Evolutionary conservation across 1,140 invertebrate species (phyloP), one percentile per base, ranked within the genome.

Genomic region (Penaeus chinensis): DNA sequence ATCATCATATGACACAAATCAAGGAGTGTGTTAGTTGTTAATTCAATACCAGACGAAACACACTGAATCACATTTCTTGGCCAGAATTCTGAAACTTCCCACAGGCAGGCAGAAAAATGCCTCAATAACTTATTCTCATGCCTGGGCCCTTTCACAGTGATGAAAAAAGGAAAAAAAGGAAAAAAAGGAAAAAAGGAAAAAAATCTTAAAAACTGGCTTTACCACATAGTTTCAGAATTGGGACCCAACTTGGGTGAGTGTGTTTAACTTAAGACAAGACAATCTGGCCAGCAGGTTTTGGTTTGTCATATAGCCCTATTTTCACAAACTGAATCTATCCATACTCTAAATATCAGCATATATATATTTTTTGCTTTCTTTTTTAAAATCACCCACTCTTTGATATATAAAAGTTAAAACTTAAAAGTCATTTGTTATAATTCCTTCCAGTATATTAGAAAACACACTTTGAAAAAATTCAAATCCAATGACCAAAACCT

Each of bases 1-100:
- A 54, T 54, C 54, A 54, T 54, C 54, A 54, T 54, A 54, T 54
- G 16, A 54, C 54, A 54, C 54, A 54, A 54, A 54, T 54, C 54
- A 54, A 16, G 54, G 54, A 54, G 16, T 54, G 54, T 54, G 54
- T 87, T 87, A 87, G 85, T 87, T 81, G 85, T 85, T 85, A 85
- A 77, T 62, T 79, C 76, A 79, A 80, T 69, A 77, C 77, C 78
- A 66, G 76, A 79, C 84, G 79, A 61, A 84, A 84, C n/a, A 13
- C 32, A 65, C 47, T 27, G 78, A 78, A 24, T 78, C 74, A 47
- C 24, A 79, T 60, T 54, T 54, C 54, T 66, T 60, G 84, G 84
- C 37, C 84, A 79, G 20, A 85, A 85, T 85, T 85, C 84, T 85
- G 84, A 85, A 85, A 85, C 76, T 66, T 37, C 24, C 61, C 54